Percentiles rank a stretch among this genome's conserved stretches.
Evolutionary conservation across 2,797 vertebrate genomes (phyloP).

Genomic region (Phataginus tetradactyla): DNA sequence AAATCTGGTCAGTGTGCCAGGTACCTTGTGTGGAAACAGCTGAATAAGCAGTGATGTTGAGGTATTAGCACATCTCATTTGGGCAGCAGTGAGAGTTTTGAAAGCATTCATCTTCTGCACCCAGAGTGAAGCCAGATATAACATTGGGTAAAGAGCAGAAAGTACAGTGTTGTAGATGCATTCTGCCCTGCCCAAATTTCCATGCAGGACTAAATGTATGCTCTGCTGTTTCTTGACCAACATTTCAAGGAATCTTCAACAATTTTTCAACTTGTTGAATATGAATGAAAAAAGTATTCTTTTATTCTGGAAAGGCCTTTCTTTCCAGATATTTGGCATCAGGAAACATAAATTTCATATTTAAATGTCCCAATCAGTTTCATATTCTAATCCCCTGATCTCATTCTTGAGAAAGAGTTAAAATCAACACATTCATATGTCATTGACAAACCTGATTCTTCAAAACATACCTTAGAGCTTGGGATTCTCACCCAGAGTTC

Average conservation of each 20-base stretch:
- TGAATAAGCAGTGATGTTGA: constrained; percentile 25
- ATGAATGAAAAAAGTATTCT: not conserved
- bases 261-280: not conserved
- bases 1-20: not conserved
- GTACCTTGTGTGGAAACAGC: constrained; percentile 41
- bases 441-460: not conserved
- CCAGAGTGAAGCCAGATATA: constrained; percentile 43
- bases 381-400: not conserved
- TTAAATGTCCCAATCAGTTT: not conserved
- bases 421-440: not conserved
- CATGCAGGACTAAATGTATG: not conserved
- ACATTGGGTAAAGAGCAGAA: not conserved
- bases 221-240: not conserved
- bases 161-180: too few species aligned
- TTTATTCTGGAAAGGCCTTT: not conserved
- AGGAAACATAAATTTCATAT: not conserved
- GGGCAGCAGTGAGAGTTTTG: not conserved
- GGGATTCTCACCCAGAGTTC: not conserved
- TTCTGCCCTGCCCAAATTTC: not conserved
- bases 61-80: constrained; percentile 25
- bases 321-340: not conserved
- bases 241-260: not conserved
- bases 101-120: constrained; percentile 14
- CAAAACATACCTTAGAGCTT: not conserved
- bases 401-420: not conserved